Percentiles rank a stretch among this genome's conserved stretches.
Evolutionary conservation across 2,797 vertebrate genomes (phyloP).

Genomic region (Sciurus carolinensis): DNA sequence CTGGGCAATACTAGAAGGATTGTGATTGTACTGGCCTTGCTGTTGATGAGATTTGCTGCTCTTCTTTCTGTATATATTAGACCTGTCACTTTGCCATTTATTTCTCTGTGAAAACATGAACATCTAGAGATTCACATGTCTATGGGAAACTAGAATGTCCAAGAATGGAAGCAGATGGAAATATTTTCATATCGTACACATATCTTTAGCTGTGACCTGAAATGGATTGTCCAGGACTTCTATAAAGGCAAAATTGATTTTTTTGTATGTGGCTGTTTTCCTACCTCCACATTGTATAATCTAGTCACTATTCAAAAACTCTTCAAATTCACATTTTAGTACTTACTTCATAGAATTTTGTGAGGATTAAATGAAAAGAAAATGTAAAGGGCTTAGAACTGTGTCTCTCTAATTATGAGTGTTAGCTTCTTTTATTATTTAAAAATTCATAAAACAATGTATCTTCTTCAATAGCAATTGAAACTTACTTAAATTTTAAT

Average conservation of each 20-base stretch:
- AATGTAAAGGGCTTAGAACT: background rate
- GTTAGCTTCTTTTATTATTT: conserved; percentile 50
- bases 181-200: conserved; percentile 24
- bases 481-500: conserved; percentile 66
- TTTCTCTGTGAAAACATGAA: conserved; percentile 47
- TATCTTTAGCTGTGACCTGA: conserved; percentile 55
- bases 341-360: background rate
- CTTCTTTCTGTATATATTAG: background rate
- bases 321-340: conserved; percentile 50
- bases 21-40: background rate
- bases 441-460: background rate
- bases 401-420: background rate
- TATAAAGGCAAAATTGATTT: conserved; percentile 47
- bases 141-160: background rate
- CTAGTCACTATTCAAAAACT: conserved; percentile 34
- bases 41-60: background rate
- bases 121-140: conserved; percentile 29
- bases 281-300: background rate
- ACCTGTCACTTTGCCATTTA: conserved; percentile 34
- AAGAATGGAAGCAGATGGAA: background rate
- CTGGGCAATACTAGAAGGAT: background rate
- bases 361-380: conserved; percentile 4
- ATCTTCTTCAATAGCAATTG: background rate
- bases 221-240: conserved; percentile 63
- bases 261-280: background rate